Base-by-base conservation (phyloP, 64 coral and sea anemone species). In the Porites australiensis region DNA sequence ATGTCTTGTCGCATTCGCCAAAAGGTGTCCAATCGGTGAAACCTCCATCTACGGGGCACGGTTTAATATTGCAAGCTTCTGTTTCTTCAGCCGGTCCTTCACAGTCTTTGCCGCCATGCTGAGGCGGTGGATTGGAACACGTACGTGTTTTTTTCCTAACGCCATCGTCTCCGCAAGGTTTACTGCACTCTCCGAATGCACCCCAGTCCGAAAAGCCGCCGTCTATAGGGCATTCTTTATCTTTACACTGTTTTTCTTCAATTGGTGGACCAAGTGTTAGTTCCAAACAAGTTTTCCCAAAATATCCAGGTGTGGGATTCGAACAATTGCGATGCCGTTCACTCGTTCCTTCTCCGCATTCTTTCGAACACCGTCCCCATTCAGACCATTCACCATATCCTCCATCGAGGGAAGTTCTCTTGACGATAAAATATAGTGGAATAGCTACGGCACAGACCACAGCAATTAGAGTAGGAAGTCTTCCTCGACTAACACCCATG, bases 61-160 rank as follows among this genome's bases (percentile, higher is more conserved):
- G 71, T 20, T 87, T 74, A 37, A 27, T 57, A 49, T 93, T 93
- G 49, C 91, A 93, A 60, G 49, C 8, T 45, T 79, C 14, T 15
- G 82, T 93, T 79, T 87, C 82, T 79, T 93, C 91, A 27, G 47
- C 27, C 2, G 18, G 0, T 16, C 88, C 95, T 11, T 44, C 59
- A 48, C 95, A 97, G 59, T 20, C 22, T 58, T 94, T 91, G 6
- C 95, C 95, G 6, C 51, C 92, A 20, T 82, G 79, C 52, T 85
- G 83, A 13, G 95, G 95, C 6, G 62, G 11, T 6, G 95, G 95
- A 52, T 97, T 97, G 4, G 95, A 87, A 54, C 95, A 97, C 13
- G 88, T 77, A 12, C 95, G 51, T 8, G 48, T 64, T 78, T 92
- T 73, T 82, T 94, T 97, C 21, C 81, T 68, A 1, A 91, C 53